A percentile compares a stretch with the other conserved stretches of the same genome.
Conservation (phyloP, 2,113 vertebrate genomes). For the Podocnemis expansa region DNA sequence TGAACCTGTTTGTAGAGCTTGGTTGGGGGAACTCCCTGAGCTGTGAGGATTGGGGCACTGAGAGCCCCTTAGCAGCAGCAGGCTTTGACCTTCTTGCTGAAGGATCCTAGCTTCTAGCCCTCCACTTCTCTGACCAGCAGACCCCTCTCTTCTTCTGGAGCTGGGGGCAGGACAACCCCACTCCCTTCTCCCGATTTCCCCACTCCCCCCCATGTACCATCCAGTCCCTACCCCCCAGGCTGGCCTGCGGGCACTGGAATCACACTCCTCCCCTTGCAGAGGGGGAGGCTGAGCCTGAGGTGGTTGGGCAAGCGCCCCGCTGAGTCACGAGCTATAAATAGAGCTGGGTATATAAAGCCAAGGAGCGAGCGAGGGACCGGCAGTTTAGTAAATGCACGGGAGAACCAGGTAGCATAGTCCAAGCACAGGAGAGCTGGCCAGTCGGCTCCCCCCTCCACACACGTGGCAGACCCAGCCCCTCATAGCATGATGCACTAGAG, state of each 20-base stretch:
- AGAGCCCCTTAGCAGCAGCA: no score
- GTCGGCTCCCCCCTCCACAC: not conserved
- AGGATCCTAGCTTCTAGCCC: not conserved
- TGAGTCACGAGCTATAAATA: not conserved
- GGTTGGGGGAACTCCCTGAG: no score
- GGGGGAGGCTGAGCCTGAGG: not conserved
- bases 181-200: no score
- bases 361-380: not conserved
- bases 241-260: not conserved
- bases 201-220: not conserved
- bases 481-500: no score
- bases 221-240: not conserved
- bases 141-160: not conserved
- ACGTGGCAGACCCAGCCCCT: not conserved
- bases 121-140: not conserved
- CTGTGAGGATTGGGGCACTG: no score
- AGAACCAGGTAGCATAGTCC: no score
- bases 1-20: no score
- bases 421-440: not conserved
- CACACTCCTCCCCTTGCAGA: not conserved
- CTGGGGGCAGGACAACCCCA: not conserved
- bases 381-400: no score
- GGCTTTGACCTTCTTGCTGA: not conserved
- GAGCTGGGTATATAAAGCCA: not conserved
- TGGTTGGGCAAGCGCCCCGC: not conserved